Conservation (phyloP, 2,797 vertebrate species). For the Falco biarmicus region DNA sequence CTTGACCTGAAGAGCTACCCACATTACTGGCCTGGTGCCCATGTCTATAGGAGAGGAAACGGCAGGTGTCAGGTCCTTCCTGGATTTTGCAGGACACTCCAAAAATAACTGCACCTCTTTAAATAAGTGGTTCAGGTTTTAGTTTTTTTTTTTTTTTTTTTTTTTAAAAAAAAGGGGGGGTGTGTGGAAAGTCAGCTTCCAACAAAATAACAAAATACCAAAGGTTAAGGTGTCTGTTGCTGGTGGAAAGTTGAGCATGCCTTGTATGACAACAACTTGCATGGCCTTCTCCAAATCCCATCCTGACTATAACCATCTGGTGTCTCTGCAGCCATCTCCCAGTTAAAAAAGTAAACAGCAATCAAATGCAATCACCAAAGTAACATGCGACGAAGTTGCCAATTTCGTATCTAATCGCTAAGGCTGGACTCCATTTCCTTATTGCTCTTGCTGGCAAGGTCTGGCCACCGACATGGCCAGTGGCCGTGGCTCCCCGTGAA, state of each 20-base stretch:
- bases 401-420: neutral
- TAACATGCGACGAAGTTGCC: neutral
- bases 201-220: conserved; percentile 30
- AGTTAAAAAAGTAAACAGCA: conserved; percentile 47
- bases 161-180: neutral
- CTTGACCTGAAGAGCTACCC: neutral
- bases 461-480: fast-evolving
- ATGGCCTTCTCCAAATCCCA: neutral
- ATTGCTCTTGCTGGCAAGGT: neutral
- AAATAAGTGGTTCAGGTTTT: neutral
- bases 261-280: neutral
- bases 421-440: neutral
- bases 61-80: neutral
- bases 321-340: neutral
- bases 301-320: conserved; percentile 25
- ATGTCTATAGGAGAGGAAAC: neutral
- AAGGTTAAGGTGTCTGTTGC: neutral
- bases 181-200: neutral
- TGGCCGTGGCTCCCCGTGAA: neutral
- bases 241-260: neutral
- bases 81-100: neutral
- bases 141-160: neutral
- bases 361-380: conserved; percentile 11
- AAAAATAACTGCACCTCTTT: neutral
- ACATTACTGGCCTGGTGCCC: neutral